Percentiles rank a stretch among this genome's conserved stretches.
These are phyloP conservation scores for Cheilosia vernalis DNA, from an alignment of 2,888 invertebrate genomes.

Conservation along the genomic window DNA sequence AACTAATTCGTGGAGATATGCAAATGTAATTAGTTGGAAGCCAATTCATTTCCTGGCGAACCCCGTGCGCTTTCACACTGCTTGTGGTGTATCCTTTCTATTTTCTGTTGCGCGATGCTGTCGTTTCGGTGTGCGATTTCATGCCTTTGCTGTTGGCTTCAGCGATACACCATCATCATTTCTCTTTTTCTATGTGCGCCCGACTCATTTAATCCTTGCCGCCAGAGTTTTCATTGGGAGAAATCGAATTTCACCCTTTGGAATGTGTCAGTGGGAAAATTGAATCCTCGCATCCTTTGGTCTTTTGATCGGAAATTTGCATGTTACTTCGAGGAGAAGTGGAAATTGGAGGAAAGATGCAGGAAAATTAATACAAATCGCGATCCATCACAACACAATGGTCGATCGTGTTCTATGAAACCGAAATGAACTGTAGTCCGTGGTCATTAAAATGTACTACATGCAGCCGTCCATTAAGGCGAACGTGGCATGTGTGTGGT, in stretches of 20 bases:
- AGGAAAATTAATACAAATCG: conserved; percentile 6
- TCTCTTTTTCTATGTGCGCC: neutral
- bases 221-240: conserved; percentile 34
- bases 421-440: conserved; percentile 39
- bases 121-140: conserved; percentile 33
- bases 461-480: neutral
- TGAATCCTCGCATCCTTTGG: conserved; percentile 62
- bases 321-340: neutral
- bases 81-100: conserved; percentile 43
- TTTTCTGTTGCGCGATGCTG: conserved; percentile 15
- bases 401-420: conserved; percentile 55
- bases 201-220: conserved; percentile 37
- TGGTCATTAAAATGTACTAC: neutral
- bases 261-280: conserved; percentile 62
- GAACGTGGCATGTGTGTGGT: neutral
- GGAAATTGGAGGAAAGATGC: neutral
- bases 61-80: conserved; percentile 3
- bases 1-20: conserved; percentile 80
- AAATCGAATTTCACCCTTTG: conserved; percentile 57
- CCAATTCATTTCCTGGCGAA: conserved; percentile 76
- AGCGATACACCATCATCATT: neutral
- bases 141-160: conserved; percentile 27
- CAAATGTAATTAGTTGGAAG: conserved; percentile 82
- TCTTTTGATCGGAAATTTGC: conserved; percentile 52
- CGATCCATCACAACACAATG: conserved; percentile 47